Evolutionary conservation across 2,888 invertebrate species (phyloP), one percentile per base, ranked within the genome.

Genomic region (Phaedon cochleariae): DNA sequence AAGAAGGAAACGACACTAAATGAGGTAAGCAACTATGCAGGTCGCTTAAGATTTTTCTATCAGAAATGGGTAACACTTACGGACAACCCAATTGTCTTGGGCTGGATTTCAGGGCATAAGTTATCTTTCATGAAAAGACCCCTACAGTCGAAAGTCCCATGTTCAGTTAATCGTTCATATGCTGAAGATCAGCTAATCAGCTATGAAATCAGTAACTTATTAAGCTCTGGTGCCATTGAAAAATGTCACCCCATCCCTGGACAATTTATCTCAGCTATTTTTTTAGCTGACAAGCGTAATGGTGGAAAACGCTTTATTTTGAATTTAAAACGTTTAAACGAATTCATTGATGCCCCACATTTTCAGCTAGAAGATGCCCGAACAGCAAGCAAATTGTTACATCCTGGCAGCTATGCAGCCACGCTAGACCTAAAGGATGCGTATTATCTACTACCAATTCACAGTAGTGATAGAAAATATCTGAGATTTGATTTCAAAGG

Each of bases 321-420:
- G 22, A 76, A 74, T 53, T 48, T 73, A 37, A 75, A 73, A 60
- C 18, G 53, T 0, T 53, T 76, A 29, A 74, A 76, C n/a, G 45
- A 52, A 17, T 49, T 62, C 31, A 67, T 77, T 20, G 17, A 49
- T 18, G 62, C 67, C 7, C 37, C 66, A 5, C 74, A 77, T 64
- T 77, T 77, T 53, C 74, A 77, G 67, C 65, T 75, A 55, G 74
- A 76, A 59, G 72, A 75, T 53, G 63, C 57, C 41, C 59, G 69
- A 65, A 73, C 73, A 0, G 72, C 69, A 0, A 55, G 62, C 18
- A 63, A 68, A 29, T 53, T 77, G 29, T 62, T 75, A 12, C 62
- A 52, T 2, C 15, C 18, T 46, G 37, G 67, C 22, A 37, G 53
- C 26, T 73, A 37, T 52, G 45, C 62, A 12, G 31, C 62, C 4